Conservation (phyloP, 2,113 vertebrate species). For the Microcebus griseorufus region DNA sequence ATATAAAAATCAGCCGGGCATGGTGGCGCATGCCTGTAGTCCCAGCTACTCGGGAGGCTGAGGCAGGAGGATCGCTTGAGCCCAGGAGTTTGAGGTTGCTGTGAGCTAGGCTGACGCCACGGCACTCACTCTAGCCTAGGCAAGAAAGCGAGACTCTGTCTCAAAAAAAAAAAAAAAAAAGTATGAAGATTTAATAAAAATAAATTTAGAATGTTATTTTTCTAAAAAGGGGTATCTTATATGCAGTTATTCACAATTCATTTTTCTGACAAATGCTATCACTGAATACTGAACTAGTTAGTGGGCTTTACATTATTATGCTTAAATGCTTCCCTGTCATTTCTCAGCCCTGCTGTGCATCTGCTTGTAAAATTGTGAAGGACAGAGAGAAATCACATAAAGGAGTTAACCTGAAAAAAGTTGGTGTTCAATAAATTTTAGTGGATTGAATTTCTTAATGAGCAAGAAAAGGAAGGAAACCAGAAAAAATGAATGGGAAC, state of each 20-base stretch:
- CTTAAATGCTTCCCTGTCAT: neutral
- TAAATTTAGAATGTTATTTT: slow-evolving; percentile 27
- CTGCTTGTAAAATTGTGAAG: neutral
- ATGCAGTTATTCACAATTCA: neutral
- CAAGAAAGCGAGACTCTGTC: no score
- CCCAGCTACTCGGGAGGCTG: no score
- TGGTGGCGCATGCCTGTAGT: no score
- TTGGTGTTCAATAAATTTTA: neutral
- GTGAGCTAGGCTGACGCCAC: no score
- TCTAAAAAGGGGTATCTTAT: neutral
- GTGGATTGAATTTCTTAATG: neutral
- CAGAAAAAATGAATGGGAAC: neutral
- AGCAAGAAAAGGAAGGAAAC: neutral
- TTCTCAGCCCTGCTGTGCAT: neutral
- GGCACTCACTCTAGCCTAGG: no score
- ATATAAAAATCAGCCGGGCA: no score
- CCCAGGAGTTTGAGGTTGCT: no score
- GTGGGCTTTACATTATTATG: neutral
- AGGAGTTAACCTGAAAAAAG: neutral
- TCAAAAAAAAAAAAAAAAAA: neutral
- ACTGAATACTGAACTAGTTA: neutral
- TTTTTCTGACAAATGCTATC: slow-evolving; percentile 5
- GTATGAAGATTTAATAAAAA: neutral
- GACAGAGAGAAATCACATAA: neutral
- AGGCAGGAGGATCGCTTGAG: no score